Conservation (phyloP, 53 echinoderm and acorn worm genomes). For the Hippasteria phrygiana region DNA sequence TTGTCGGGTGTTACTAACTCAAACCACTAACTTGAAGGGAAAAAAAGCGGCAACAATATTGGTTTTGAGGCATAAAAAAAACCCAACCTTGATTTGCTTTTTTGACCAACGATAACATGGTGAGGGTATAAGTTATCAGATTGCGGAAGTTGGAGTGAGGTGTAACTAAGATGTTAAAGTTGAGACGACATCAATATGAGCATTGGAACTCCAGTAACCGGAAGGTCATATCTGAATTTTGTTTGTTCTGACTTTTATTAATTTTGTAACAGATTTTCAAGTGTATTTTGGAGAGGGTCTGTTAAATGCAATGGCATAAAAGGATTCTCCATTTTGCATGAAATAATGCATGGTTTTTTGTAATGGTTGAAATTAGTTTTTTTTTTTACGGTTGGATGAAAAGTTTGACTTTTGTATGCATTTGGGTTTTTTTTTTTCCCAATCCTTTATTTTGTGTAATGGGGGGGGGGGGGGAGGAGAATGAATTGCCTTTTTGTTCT, state of each 20-base stretch:
- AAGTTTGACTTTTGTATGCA: neutral
- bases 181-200: slow-evolving; percentile 29
- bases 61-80: neutral
- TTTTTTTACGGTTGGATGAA: neutral
- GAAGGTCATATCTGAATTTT: neutral
- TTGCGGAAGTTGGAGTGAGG: slow-evolving; percentile 34
- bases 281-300: neutral
- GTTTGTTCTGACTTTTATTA: neutral
- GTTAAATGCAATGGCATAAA: neutral
- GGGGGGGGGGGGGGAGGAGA: too few species aligned
- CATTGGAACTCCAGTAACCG: slow-evolving; percentile 4
- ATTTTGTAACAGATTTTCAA: neutral
- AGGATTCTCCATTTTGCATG: neutral
- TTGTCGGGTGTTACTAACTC: neutral
- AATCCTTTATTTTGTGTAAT: too few species aligned
- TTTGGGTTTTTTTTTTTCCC: too few species aligned
- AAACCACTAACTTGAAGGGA: neutral
- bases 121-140: neutral
- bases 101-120: neutral
- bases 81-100: neutral
- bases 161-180: neutral
- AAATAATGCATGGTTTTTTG: neutral
- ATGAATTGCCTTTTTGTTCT: too few species aligned
- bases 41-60: neutral
- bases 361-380: neutral